These are phyloP conservation scores for Nematopogon swammerdamellus DNA, from an alignment of 2,888 invertebrate species.

Conservation along the genomic window DNA sequence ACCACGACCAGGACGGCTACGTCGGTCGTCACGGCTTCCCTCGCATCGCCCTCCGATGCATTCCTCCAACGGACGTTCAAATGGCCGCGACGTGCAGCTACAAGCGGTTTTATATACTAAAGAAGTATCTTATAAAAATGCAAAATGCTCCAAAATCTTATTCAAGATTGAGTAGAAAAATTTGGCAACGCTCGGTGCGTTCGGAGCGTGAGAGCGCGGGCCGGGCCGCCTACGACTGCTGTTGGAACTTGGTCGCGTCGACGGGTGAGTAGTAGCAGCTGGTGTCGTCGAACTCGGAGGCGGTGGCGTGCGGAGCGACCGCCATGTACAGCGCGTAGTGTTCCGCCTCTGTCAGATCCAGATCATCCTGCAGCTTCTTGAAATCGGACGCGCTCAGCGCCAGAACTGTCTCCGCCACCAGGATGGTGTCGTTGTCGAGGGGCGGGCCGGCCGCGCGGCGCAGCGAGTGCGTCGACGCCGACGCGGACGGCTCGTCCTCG, in stretches of 20 bases:
- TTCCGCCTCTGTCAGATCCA: conserved; percentile 82
- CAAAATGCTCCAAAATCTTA: conserved; percentile 7
- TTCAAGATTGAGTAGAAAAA: conserved; percentile 2
- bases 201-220: background rate
- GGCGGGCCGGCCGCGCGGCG: conserved; percentile 36
- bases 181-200: conserved; percentile 8
- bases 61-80: too few species aligned
- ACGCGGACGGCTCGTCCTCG: conserved; percentile 27
- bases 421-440: conserved; percentile 53
- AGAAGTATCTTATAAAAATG: conserved; percentile 6
- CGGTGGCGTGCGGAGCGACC: conserved; percentile 81
- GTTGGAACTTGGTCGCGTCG: conserved; percentile 68
- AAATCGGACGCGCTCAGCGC: conserved; percentile 41
- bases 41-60: too few species aligned
- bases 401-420: conserved; percentile 54
- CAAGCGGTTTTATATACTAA: conserved; percentile 1
- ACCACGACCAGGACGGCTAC: conserved; percentile 7
- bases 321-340: conserved; percentile 85
- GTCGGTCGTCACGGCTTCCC: conserved; percentile 8
- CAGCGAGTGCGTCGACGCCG: conserved; percentile 30
- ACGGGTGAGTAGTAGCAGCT: conserved; percentile 85
- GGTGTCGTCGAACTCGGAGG: conserved; percentile 84
- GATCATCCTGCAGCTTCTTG: conserved; percentile 43
- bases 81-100: too few species aligned
- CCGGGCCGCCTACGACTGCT: conserved; percentile 11